A percentile compares a stretch with the other conserved stretches of the same genome.
phyloP scores from a whole-genome alignment of 2,113 vertebrate species.

The Saguinus midas region DNA sequence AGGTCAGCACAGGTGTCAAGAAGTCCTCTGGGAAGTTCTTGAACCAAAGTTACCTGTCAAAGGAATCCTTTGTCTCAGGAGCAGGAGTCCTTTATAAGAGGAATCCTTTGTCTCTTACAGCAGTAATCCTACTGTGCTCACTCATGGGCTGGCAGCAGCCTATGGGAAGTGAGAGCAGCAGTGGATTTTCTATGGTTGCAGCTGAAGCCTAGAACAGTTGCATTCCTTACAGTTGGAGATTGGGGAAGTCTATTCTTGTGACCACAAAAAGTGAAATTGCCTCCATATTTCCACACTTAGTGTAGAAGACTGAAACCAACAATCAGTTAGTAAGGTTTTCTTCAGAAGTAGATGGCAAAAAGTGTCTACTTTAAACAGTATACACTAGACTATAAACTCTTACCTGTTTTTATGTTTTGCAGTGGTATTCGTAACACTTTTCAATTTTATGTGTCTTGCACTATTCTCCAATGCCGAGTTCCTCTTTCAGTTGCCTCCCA shows the following conservation, averaged over 20 bases:
- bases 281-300: neutral
- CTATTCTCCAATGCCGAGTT: neutral
- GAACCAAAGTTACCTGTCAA: neutral
- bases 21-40: neutral
- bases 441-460: neutral
- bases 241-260: neutral
- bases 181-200: neutral
- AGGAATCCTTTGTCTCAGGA: neutral
- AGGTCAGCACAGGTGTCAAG: neutral
- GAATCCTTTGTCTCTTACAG: neutral
- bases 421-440: neutral
- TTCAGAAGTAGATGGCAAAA: neutral
- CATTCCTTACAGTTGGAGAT: neutral
- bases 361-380: neutral
- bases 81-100: neutral
- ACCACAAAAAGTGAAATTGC: neutral
- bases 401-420: neutral
- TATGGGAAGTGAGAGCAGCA: rapidly evolving
- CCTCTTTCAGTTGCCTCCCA: neutral
- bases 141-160: neutral
- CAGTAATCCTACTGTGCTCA: neutral
- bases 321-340: neutral
- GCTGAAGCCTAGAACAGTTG: neutral
- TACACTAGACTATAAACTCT: neutral
- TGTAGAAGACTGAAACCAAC: neutral